phyloP scores from a whole-genome alignment of 2,797 vertebrate genomes.

The Chaetodon trifasciatus region DNA sequence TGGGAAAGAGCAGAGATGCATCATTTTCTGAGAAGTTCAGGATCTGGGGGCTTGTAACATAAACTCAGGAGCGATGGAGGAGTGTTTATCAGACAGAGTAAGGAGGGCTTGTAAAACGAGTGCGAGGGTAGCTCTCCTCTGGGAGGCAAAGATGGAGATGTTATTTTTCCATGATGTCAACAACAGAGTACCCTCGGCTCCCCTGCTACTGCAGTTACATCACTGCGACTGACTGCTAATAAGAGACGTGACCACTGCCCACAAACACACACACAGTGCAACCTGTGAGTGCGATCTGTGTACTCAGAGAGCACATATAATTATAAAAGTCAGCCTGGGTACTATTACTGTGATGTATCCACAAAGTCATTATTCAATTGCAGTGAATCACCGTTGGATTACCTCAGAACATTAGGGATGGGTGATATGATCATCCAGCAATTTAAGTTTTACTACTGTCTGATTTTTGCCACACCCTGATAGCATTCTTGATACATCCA shows the following conservation, averaged over 20 bases:
- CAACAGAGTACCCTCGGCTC: slow-evolving; percentile 32
- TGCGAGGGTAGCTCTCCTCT: slow-evolving; percentile 27
- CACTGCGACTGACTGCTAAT: slow-evolving; percentile 21
- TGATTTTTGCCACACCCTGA: neutral
- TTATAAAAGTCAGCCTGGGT: neutral
- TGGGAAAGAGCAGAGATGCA: neutral
- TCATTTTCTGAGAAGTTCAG: slow-evolving; percentile 16
- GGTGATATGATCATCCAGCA: neutral
- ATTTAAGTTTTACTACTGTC: neutral
- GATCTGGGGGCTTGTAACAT: slow-evolving; percentile 26
- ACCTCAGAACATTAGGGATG: neutral
- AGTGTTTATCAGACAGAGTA: slow-evolving; percentile 25
- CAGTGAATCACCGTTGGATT: neutral
- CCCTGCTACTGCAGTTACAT: slow-evolving; percentile 47
- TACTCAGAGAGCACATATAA: neutral
- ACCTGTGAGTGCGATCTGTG: neutral
- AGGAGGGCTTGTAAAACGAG: slow-evolving; percentile 40
- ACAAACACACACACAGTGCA: slow-evolving; percentile 1
- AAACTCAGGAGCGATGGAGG: slow-evolving; percentile 22
- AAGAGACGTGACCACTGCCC: slow-evolving; percentile 16
- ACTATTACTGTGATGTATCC: neutral
- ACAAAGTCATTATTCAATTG: slow-evolving; percentile 4
- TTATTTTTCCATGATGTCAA: slow-evolving; percentile 76
- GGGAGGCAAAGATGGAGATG: slow-evolving; percentile 50
- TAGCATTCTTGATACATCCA: neutral